Base-by-base conservation (phyloP, 2,888 invertebrate genomes). In the Leptopterna dolabrata region DNA sequence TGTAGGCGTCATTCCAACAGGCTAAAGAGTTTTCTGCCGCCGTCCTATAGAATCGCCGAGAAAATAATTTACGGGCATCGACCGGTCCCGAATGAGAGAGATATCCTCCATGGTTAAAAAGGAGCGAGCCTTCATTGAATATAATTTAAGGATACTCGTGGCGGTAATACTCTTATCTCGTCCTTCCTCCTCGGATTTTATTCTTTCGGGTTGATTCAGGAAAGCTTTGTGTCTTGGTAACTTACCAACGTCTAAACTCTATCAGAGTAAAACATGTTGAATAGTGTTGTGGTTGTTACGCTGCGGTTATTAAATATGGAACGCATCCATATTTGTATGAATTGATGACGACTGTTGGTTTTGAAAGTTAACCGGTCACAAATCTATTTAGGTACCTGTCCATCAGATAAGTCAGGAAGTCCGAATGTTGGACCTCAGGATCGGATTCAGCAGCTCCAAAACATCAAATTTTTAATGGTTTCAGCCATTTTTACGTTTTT, bases 41-140 rank as follows among this genome's bases (percentile, higher is more conserved):
- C 27, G 6, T 24, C 13, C 24, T 63, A 63, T 63, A 63, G 63
- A 63, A 63, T 11, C 63, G n/a, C 63, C 13, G 63, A 24, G 63
- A 63, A 63, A 63, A 63, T 63, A 63, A 63, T 63, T 63, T 63
- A 63, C 19, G 19, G 63, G 63, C 63, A 63, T 63, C 63, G 63
- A 63, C 63, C 63, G 63, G 24, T 24, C 63, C 3, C 63, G 63
- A 63, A 63, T 63, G 63, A 63, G 24, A 63, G 63, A 24, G 63
- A 24, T 63, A 63, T 24, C 63, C 63, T 24, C n/a, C 63, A 24
- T 24, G 63, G 2, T 63, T 55, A 19, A 63, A 63, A 63, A 63
- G 63, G 63, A 2, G 63, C 24, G 63, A 63, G 24, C 63, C 63
- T 63, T 13, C 24, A 27, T 24, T 27, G 63, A 63, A 63, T 63